Evolutionary conservation across 1,140 invertebrate genomes (phyloP).

Genomic region (Cydia pomonella): DNA sequence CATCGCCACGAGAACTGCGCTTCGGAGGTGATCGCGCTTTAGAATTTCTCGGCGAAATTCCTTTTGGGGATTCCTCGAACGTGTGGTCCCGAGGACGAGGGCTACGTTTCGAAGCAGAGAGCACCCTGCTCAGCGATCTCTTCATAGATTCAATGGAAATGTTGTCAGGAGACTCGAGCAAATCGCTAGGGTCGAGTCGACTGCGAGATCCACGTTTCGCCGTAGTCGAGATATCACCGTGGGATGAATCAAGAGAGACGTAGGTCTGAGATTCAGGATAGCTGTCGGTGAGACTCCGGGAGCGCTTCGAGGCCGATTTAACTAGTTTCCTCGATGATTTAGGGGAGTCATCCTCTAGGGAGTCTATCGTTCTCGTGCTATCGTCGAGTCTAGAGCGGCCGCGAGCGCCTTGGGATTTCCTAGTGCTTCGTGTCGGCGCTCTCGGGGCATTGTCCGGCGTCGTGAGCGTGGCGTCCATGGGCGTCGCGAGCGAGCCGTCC

Average conservation of each 20-base stretch:
- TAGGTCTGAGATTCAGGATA: background rate
- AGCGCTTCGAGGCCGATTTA: constrained; percentile 5
- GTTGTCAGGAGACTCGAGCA: background rate
- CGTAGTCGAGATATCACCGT: background rate
- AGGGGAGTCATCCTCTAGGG: constrained; percentile 48
- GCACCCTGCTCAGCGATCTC: background rate
- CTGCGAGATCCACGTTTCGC: constrained; percentile 8
- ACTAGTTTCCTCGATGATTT: constrained; percentile 47
- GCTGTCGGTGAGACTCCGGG: background rate
- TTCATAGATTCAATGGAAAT: constrained; percentile 7
- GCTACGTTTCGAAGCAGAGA: background rate
- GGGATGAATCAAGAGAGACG: background rate
- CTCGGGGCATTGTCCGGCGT: constrained; percentile 45
- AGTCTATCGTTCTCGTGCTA: constrained; percentile 34
- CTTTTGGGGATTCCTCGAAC: background rate
- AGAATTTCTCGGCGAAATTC: background rate
- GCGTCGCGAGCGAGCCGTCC: background rate
- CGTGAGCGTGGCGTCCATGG: constrained; percentile 21
- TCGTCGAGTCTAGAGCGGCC: constrained; percentile 57
- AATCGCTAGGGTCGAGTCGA: background rate
- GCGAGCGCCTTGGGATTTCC: constrained; percentile 43
- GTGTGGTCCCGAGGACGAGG: background rate
- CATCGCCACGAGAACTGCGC: background rate
- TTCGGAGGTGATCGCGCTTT: background rate
- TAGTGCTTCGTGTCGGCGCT: constrained; percentile 42